Percentiles rank a stretch among this genome's conserved stretches.
Evolutionary conservation across 2,888 invertebrate genomes (phyloP).

Genomic region (Papilio demoleus): DNA sequence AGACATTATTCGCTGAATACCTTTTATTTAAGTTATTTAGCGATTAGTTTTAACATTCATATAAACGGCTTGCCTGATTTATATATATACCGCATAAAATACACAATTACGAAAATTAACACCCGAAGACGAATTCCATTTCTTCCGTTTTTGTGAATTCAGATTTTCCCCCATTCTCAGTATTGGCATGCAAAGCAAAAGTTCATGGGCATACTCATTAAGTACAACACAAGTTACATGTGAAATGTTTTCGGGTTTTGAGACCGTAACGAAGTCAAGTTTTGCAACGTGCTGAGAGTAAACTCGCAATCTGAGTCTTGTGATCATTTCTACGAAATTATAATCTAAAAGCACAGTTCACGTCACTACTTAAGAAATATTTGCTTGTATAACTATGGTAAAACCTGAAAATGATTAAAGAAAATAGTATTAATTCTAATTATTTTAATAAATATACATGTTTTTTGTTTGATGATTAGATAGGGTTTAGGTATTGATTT

Average conservation of each 20-base stretch:
- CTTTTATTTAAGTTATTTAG: no score
- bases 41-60: no score
- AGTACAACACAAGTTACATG: conserved; percentile 47
- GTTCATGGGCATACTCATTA: conserved; percentile 45
- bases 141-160: conserved; percentile 21
- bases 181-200: conserved; percentile 33
- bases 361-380: not conserved
- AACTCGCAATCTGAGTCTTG: conserved; percentile 44
- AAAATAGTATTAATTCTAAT: no score
- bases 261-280: conserved; percentile 62
- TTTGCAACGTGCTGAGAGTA: conserved; percentile 53
- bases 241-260: conserved; percentile 54
- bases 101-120: not conserved
- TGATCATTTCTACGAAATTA: conserved; percentile 37
- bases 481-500: not conserved
- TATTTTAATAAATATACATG: no score
- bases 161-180: conserved; percentile 30
- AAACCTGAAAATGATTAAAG: no score
- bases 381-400: no score
- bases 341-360: conserved; percentile 1
- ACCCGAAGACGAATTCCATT: not conserved
- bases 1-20: no score
- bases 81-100: not conserved
- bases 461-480: no score
- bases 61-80: no score